Conservation (phyloP, 1,140 invertebrate species). For the Lucilia sericata region DNA sequence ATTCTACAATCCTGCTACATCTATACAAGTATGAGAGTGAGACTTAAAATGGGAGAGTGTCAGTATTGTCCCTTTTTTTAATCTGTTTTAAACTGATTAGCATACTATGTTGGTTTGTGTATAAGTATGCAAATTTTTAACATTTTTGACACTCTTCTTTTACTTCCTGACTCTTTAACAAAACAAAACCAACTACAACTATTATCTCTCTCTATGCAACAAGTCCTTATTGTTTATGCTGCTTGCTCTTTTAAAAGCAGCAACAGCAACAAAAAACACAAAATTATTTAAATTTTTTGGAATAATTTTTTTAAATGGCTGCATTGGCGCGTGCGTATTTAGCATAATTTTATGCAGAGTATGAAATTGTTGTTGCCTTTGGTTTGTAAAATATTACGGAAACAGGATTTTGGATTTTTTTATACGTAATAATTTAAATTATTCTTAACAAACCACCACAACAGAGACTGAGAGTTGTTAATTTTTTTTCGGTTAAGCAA, state of each 20-base stretch:
- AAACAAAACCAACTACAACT: no score
- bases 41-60: no score
- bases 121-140: neutral
- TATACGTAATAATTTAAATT: neutral
- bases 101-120: neutral
- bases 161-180: no score
- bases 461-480: neutral
- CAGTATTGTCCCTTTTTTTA: neutral
- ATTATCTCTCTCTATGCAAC: neutral
- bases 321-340: constrained; percentile 28
- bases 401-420: constrained; percentile 9
- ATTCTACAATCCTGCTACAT: no score
- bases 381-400: neutral
- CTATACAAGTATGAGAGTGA: neutral
- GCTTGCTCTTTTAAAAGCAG: neutral
- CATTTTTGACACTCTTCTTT: no score
- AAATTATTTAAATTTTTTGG: constrained; percentile 7
- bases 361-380: neutral
- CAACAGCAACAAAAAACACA: neutral
- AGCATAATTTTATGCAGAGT: neutral
- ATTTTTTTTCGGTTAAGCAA: neutral
- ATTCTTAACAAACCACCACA: neutral
- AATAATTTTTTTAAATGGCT: neutral
- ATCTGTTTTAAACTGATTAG: constrained; percentile 15
- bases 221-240: constrained; percentile 20